Evolutionary conservation across 2,113 vertebrate genomes (phyloP), one percentile per base, ranked within the genome.

Genomic region (Silurus glanis): DNA sequence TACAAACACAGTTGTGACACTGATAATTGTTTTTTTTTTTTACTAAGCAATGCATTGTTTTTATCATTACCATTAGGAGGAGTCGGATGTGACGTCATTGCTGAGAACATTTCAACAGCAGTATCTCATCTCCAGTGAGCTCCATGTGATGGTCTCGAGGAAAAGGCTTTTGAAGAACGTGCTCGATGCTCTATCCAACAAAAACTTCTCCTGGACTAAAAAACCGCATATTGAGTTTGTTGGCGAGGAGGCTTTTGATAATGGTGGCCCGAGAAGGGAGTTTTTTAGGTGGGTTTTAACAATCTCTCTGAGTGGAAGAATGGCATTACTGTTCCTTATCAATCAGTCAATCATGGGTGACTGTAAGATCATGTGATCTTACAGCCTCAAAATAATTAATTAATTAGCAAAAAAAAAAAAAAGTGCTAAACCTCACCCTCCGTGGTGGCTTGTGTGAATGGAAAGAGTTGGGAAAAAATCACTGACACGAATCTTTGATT

Each of bases 281-380:
- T 95, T 94, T 86, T 94, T 95, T 90, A 94, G 94, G 94, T 95
- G 80, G 2, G 21, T 16, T 75, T n/a, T 53, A 14, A 75, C n/a
- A 12, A 53, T 53, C n/a, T 53, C 10, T n/a, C 49, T 51, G 9
- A 49, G 21, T 72, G 69, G 37, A 19, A 21, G 28, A 8, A 72
- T 47, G 69, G 45, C 16, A 72, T 21, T 21, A 49, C 17, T 76
- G 2, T 76, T 12, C 21, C 74, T 12, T 55, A 23, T 13, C 23
- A 53, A 4, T 53, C 23, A 53, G 5, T 9, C 47, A 51, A 13
- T 51, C 17, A 5, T 21, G 4, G 17, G 45, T 21, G 45, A 47
- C 9, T 51, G 9, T 23, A 1, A 51, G 72, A 6, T 25, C 3
- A 25, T 56, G 23, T 25, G 56, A n/a, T n/a, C n/a, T n/a, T n/a